Conservation (phyloP, 2,113 vertebrate species). For the Cyphomyrus plagiostoma region DNA sequence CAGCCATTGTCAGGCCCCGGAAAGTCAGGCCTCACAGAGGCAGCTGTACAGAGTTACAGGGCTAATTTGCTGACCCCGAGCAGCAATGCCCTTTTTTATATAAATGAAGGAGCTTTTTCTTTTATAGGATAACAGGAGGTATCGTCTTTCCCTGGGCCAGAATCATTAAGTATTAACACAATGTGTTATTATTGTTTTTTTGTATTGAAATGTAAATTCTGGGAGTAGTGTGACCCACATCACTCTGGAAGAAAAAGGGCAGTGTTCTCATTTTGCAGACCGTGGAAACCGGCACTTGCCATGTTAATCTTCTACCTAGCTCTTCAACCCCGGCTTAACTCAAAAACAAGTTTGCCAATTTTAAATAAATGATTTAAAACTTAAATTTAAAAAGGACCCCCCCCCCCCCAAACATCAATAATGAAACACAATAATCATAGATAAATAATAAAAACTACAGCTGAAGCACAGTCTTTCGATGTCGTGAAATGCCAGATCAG, state of each 20-base stretch:
- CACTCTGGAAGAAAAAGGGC: constrained; percentile 42
- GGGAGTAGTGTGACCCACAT: constrained; percentile 77
- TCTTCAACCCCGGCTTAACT: constrained; percentile 2
- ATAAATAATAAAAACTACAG: not conserved
- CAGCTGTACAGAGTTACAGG: constrained; percentile 51
- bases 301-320: constrained; percentile 29
- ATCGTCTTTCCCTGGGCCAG: constrained; percentile 67
- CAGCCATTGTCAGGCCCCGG: constrained; percentile 55
- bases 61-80: constrained; percentile 53
- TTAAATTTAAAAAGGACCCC: not conserved
- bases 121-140: constrained; percentile 62
- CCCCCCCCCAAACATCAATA: not conserved
- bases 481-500: not conserved
- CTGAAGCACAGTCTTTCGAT: not conserved
- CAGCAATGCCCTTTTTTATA: constrained; percentile 56
- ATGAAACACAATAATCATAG: not conserved
- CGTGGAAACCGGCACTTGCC: constrained; percentile 47
- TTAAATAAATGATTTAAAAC: not conserved
- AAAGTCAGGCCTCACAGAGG: constrained; percentile 21
- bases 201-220: constrained; percentile 87
- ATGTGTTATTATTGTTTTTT: constrained; percentile 78
- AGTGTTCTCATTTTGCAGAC: constrained; percentile 40
- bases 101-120: constrained; percentile 68
- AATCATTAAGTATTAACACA: constrained; percentile 70
- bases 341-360: not conserved